Evolutionary conservation across 2,888 invertebrate genomes (phyloP).

Genomic region (Pachycephus smyrnensis): DNA sequence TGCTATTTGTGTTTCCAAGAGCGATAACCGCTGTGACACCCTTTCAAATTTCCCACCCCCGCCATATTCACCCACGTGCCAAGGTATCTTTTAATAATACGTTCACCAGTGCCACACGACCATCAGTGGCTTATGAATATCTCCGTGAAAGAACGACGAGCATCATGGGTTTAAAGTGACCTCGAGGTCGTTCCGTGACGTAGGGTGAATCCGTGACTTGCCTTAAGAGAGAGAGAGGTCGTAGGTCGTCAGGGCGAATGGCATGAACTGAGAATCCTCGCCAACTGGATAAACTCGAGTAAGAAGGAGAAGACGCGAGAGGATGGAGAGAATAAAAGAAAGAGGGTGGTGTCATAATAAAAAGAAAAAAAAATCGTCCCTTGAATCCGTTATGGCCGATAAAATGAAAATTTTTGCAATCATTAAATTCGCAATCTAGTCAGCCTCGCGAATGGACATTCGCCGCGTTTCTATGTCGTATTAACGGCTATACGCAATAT

Average conservation of each 20-base stretch:
- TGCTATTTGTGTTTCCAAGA: not conserved
- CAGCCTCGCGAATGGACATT: not conserved
- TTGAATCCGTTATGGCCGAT: conserved; percentile 4
- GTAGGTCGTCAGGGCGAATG: not conserved
- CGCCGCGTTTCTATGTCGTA: not conserved
- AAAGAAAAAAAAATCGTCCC: not conserved
- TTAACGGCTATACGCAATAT: not conserved
- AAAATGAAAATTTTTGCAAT: conserved; percentile 10
- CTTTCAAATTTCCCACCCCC: not conserved
- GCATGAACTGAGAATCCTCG: conserved; percentile 20
- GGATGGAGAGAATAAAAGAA: not conserved
- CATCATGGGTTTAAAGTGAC: not conserved
- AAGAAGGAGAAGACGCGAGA: not conserved
- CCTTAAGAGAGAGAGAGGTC: conserved; percentile 6
- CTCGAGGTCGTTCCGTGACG: not conserved
- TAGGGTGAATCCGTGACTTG: not conserved
- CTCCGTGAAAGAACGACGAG: not conserved
- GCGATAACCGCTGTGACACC: not conserved
- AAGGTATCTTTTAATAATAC: not conserved
- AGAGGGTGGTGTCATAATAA: not conserved
- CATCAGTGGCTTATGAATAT: not conserved
- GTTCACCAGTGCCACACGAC: not conserved
- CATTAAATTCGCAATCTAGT: not conserved
- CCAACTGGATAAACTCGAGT: not conserved
- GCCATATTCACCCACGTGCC: not conserved